Evolutionary conservation across 2,888 invertebrate species (phyloP), one percentile per base, ranked within the genome.

Genomic region (Buathra laborator): DNA sequence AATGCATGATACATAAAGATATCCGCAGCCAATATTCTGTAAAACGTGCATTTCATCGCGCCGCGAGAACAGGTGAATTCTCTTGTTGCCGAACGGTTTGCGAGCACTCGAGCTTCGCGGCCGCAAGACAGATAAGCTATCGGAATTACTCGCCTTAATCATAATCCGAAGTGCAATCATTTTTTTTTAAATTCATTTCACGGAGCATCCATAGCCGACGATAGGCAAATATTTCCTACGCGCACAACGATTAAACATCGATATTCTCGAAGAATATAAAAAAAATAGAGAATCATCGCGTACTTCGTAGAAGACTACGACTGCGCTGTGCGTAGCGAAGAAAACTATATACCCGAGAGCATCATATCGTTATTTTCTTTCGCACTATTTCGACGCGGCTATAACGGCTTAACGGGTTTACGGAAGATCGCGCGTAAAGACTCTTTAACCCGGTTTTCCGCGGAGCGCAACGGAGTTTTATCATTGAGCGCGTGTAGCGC

Each of bases 401-500:
- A 80, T 86, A 89, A 89, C 87, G 88, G 86, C 86, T 84, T 88
- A 89, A 90, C 90, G 88, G 89, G 83, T 86, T 89, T 86, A 86
- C 80, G 86, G 87, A 84, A 86, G 88, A 90, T 89, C 87, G 84
- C 86, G 85, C 87, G 85, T 85, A 84, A 37, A 88, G 75, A 68
- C 83, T 88, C 86, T 86, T 84, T 89, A 88, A 88, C 88, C 88
- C 86, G 87, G 84, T 85, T 89, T 89, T 87, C 86, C 79, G 37
- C 66, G 67, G 7, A 78, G 84, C 81, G 83, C 81, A 83, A 59
- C 59, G 62, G 24, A 37, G 16, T 32, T 79, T 78, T 81, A 85
- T 81, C 78, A 71, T 83, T 68, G 59, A 70, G 51, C 74, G 62
- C 48, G 32, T 37, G 66, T 70, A 14, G 19, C 19, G 19, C 56